Evolutionary conservation across 1,140 invertebrate genomes (phyloP).

Genomic region (Zaprionus africanus): DNA sequence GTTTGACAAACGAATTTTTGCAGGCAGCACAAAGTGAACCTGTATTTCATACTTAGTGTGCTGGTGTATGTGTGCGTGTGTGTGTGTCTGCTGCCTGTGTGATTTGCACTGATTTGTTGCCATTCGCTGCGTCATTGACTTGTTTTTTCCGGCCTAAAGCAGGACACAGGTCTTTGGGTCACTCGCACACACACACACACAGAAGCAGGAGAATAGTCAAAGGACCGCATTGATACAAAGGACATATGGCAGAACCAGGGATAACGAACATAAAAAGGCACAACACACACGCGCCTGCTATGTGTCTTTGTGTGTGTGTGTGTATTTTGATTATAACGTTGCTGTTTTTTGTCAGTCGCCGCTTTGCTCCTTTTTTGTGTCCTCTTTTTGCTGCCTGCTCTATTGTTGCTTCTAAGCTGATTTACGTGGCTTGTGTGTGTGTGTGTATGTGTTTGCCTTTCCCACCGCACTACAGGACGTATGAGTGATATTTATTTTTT

Average conservation of each 20-base stretch:
- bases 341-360: conserved; percentile 23
- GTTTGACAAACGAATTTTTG: conserved; percentile 46
- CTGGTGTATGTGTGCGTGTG: not conserved
- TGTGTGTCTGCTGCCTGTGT: conserved; percentile 53
- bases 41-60: not conserved
- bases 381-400: conserved; percentile 28
- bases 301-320: conserved; percentile 1
- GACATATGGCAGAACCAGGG: conserved; percentile 51
- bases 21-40: conserved; percentile 12
- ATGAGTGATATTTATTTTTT: conserved; percentile 56
- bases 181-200: conserved; percentile 25
- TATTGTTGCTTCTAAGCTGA: conserved; percentile 63
- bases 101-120: conserved; percentile 79
- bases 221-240: conserved; percentile 25
- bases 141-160: conserved; percentile 55
- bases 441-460: not conserved
- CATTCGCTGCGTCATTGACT: conserved; percentile 63
- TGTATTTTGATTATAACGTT: conserved; percentile 50
- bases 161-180: conserved; percentile 65
- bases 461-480: conserved; percentile 55
- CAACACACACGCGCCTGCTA: not conserved
- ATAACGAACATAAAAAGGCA: conserved; percentile 36
- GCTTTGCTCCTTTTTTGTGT: not conserved
- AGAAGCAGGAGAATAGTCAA: conserved; percentile 10
- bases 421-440: conserved; percentile 62